Evolutionary conservation across 92 coral and sea anemone species (phyloP).

Genomic region (Epizoanthus stellaris): DNA sequence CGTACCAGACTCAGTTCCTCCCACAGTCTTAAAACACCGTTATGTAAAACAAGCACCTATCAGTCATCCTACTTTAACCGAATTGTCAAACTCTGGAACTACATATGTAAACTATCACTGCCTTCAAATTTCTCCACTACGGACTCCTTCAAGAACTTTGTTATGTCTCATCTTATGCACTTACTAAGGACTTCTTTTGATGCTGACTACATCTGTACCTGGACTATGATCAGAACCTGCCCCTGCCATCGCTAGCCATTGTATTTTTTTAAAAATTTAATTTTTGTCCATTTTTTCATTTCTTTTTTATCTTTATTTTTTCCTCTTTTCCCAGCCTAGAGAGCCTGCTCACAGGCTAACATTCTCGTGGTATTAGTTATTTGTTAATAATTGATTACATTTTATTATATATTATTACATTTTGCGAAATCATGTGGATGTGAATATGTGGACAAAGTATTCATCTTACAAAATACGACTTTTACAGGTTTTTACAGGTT

Average conservation of each 20-base stretch:
- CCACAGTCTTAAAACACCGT: neutral
- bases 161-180: neutral
- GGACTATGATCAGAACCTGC: slow-evolving; percentile 39
- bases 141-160: slow-evolving; percentile 13
- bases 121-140: neutral
- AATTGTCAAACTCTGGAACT: slow-evolving; percentile 52
- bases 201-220: slow-evolving; percentile 17
- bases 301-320: neutral
- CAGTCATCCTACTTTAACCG: slow-evolving; percentile 34
- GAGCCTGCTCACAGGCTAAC: no score
- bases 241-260: slow-evolving; percentile 26
- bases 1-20: slow-evolving; percentile 23
- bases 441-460: no score
- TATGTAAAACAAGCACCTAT: slow-evolving; percentile 24
- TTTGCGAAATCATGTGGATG: no score
- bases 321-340: no score
- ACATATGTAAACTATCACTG: slow-evolving; percentile 3
- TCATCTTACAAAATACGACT: no score
- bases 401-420: no score
- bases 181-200: slow-evolving; percentile 1
- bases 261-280: neutral
- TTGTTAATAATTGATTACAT: no score
- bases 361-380: no score
- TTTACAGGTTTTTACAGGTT: no score
- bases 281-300: neutral